A percentile compares a stretch with the other conserved stretches of the same genome.
Evolutionary conservation across 2,113 vertebrate species (phyloP).

Genomic region (Synchiropus splendidus): DNA sequence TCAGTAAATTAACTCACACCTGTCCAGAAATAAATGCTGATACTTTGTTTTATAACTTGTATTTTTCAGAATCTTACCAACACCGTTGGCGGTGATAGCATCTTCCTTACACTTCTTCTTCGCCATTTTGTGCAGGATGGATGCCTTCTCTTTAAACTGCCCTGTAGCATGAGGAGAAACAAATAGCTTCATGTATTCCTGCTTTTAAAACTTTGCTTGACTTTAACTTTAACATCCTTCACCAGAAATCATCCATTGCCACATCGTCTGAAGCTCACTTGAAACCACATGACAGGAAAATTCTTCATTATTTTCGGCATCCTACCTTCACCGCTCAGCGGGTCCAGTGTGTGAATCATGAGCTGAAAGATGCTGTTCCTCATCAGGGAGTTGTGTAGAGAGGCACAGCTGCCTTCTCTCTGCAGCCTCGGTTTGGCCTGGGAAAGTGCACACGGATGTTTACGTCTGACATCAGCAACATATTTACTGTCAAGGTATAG

Average conservation of each 20-base stretch:
- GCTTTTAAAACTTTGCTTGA: too few relatives aligned
- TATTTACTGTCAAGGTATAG: too few relatives aligned
- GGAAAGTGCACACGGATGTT: not conserved
- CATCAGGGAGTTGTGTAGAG: slow-evolving; percentile 68
- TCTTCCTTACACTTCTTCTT: slow-evolving; percentile 89
- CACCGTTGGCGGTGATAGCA: slow-evolving; percentile 63
- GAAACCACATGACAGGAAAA: too few relatives aligned
- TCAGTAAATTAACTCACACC: too few relatives aligned
- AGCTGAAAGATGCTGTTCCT: slow-evolving; percentile 72
- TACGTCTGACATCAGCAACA: too few relatives aligned
- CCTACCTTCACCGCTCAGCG: slow-evolving; percentile 61
- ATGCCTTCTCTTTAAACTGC: slow-evolving; percentile 87
- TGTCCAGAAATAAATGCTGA: too few relatives aligned
- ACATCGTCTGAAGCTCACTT: too few relatives aligned
- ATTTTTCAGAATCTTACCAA: slow-evolving; percentile 56
- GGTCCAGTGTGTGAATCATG: slow-evolving; percentile 71
- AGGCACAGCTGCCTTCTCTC: slow-evolving; percentile 68
- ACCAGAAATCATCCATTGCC: too few relatives aligned
- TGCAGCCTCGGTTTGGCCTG: slow-evolving; percentile 66
- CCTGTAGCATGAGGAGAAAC: slow-evolving; percentile 59
- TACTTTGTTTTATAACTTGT: too few relatives aligned
- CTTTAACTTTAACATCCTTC: too few relatives aligned
- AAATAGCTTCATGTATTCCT: too few relatives aligned
- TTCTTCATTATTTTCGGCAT: too few relatives aligned
- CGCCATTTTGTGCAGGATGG: slow-evolving; percentile 91